A percentile compares a stretch with the other conserved stretches of the same genome.
phyloP scores from a whole-genome alignment of 2,113 vertebrate genomes.

The Charadrius vociferus region DNA sequence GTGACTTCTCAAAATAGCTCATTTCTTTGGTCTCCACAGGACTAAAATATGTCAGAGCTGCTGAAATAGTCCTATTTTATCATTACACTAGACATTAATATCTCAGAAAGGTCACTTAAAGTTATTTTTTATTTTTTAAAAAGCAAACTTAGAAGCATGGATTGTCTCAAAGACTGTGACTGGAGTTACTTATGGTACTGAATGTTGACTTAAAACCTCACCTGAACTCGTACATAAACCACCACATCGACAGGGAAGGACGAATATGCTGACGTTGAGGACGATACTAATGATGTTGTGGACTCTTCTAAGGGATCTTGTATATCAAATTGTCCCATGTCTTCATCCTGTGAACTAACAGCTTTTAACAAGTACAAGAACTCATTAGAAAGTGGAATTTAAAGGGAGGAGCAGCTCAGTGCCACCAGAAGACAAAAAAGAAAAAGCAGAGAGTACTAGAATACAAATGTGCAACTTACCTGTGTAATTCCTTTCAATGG shows the following conservation, averaged over 20 bases:
- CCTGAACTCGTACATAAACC: constrained; percentile 98
- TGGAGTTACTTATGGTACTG: background rate
- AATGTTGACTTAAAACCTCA: constrained; percentile 44
- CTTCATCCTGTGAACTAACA: constrained; percentile 91
- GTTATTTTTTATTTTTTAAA: background rate
- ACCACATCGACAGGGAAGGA: constrained; percentile 98
- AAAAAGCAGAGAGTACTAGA: background rate
- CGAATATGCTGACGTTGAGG: constrained; percentile 92
- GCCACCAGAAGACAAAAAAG: background rate
- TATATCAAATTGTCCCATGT: constrained; percentile 94
- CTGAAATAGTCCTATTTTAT: background rate
- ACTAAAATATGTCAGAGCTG: background rate
- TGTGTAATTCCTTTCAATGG: constrained; percentile 90
- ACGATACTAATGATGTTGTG: constrained; percentile 92
- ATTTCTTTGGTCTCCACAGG: background rate
- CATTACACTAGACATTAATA: background rate
- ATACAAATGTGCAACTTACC: constrained; percentile 52
- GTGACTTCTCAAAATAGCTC: background rate
- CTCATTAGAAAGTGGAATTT: background rate
- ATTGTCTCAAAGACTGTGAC: background rate
- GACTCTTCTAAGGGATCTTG: constrained; percentile 94
- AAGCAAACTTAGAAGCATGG: background rate
- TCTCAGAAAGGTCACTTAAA: background rate
- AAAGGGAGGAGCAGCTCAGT: background rate
- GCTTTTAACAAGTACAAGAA: constrained; percentile 72